Percentiles rank a stretch among this genome's conserved stretches.
Evolutionary conservation across 2,113 vertebrate genomes (phyloP).

Genomic region (Silurus meridionalis): DNA sequence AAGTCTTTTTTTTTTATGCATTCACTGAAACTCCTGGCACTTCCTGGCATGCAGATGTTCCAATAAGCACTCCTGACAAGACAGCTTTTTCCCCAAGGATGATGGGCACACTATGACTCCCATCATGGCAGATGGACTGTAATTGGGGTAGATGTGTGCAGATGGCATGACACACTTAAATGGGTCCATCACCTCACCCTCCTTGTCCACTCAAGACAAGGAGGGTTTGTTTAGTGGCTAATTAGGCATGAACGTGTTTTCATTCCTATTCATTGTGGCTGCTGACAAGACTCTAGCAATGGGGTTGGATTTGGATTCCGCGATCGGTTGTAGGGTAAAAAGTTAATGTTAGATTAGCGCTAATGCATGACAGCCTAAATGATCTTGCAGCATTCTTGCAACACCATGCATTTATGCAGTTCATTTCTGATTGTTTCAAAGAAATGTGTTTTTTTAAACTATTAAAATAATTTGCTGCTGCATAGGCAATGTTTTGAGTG

Average conservation of each 20-base stretch:
- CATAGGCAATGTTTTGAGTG: background rate
- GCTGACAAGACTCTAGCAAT: constrained; percentile 57
- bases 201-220: constrained; percentile 79
- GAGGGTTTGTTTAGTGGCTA: constrained; percentile 85
- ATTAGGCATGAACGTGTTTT: constrained; percentile 95
- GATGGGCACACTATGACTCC: constrained; percentile 59
- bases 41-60: constrained; percentile 72
- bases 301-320: background rate
- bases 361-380: background rate
- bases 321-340: background rate
- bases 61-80: constrained; percentile 44
- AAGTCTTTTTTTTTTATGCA: background rate
- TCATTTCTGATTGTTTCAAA: background rate
- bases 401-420: constrained; percentile 47
- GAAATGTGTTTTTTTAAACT: background rate
- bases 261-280: constrained; percentile 69
- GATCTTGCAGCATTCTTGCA: background rate
- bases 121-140: constrained; percentile 83
- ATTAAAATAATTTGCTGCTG: background rate
- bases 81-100: constrained; percentile 74
- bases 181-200: constrained; percentile 81
- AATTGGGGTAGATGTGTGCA: constrained; percentile 81
- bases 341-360: background rate
- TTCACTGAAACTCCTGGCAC: constrained; percentile 25
- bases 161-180: constrained; percentile 80